Evolutionary conservation across 2,113 vertebrate species (phyloP).

Genomic region (Rafetus swinhoei): DNA sequence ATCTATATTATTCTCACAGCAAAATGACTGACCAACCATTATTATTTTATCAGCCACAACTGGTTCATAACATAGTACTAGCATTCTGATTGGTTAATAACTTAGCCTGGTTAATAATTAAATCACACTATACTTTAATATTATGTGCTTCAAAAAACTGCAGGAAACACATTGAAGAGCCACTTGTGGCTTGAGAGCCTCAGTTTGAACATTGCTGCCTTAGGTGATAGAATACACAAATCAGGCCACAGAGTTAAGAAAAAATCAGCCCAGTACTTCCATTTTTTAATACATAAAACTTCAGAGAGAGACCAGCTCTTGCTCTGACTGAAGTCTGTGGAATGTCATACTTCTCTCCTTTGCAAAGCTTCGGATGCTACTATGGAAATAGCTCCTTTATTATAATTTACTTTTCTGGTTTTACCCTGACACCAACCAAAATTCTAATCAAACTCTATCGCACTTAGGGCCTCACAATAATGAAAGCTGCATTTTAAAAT

Average conservation of each 20-base stretch:
- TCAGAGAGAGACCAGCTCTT: neutral
- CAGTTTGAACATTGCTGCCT: no score
- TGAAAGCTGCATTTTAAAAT: neutral
- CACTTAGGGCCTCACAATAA: neutral
- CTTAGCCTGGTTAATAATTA: no score
- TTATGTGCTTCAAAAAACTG: no score
- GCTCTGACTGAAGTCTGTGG: no score
- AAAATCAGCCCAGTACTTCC: neutral
- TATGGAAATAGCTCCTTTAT: neutral
- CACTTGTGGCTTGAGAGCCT: no score
- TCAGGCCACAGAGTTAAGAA: neutral
- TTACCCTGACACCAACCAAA: neutral
- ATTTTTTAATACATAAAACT: slow-evolving; percentile 2
- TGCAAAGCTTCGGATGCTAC: neutral
- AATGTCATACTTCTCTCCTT: neutral
- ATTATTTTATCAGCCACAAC: no score
- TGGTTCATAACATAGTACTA: no score
- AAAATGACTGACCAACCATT: no score
- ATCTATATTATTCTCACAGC: no score
- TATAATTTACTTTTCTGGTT: neutral
- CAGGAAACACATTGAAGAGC: no score
- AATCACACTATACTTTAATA: no score
- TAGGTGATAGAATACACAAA: neutral
- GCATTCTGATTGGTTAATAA: no score
- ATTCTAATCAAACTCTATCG: neutral